Percentiles rank a stretch among this genome's conserved stretches.
Evolutionary conservation across 2,797 vertebrate genomes (phyloP).

Genomic region (Parauchenoglanis punctatus): DNA sequence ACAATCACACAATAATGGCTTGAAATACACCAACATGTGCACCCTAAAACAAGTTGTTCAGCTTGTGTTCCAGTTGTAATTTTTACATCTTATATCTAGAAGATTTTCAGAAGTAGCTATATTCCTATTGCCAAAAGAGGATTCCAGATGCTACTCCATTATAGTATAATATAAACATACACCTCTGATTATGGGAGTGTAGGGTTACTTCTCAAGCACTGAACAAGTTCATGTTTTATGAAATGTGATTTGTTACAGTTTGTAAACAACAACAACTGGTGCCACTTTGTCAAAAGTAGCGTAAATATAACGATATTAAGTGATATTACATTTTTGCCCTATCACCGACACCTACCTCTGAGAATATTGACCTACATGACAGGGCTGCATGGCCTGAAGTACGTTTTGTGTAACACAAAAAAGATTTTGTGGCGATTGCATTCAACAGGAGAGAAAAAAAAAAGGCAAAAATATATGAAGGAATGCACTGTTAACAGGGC

Average conservation of each 20-base stretch:
- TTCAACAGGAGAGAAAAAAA: not conserved
- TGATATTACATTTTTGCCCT: not conserved
- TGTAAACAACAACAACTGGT: constrained; percentile 15
- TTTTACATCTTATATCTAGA: not conserved
- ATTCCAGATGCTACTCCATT: not conserved
- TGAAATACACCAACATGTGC: not conserved
- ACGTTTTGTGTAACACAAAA: constrained; percentile 5
- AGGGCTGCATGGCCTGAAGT: not conserved
- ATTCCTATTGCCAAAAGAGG: not conserved
- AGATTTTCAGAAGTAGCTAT: not conserved
- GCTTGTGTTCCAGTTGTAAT: not conserved
- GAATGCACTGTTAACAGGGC: not conserved
- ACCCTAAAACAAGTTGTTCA: constrained; percentile 3
- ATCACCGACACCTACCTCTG: not conserved
- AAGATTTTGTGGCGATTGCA: constrained; percentile 4
- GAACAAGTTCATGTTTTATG: not conserved
- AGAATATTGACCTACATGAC: not conserved
- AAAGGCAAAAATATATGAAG: not conserved
- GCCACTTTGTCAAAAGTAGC: not conserved
- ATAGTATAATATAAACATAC: not conserved
- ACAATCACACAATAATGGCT: not conserved
- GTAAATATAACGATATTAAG: not conserved
- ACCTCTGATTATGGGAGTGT: not conserved
- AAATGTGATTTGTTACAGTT: not conserved
- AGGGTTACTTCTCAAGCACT: not conserved